These are phyloP conservation scores for Acanthococcus lagerstroemiae DNA, from an alignment of 2,888 invertebrate species.

Conservation along the genomic window DNA sequence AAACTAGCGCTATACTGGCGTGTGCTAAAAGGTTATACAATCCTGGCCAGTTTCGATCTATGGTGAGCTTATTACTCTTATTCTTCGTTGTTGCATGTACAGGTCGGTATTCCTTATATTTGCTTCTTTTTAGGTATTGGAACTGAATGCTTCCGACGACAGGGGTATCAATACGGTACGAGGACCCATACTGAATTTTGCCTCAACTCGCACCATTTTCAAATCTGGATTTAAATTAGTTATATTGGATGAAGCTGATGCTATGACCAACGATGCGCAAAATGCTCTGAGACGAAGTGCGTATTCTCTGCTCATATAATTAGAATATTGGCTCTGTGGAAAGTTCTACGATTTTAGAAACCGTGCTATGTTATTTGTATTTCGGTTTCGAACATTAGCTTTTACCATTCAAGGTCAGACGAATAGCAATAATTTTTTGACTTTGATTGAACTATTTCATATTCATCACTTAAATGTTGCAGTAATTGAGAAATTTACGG, in stretches of 20 bases:
- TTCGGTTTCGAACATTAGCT: too few relatives aligned
- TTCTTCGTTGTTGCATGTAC: background rate
- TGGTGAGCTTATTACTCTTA: slow-evolving; percentile 52
- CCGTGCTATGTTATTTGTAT: too few relatives aligned
- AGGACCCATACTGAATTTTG: slow-evolving; percentile 89
- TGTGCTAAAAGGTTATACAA: slow-evolving; percentile 87
- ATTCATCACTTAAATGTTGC: slow-evolving; percentile 41
- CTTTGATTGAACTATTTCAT: too few relatives aligned
- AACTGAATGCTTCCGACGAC: slow-evolving; percentile 96
- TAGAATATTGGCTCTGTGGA: background rate
- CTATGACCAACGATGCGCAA: slow-evolving; percentile 99
- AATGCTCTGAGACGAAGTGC: slow-evolving; percentile 90
- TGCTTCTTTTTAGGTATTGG: slow-evolving; percentile 55
- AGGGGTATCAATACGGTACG: slow-evolving; percentile 91
- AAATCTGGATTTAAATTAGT: slow-evolving; percentile 89
- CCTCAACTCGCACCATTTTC: slow-evolving; percentile 90
- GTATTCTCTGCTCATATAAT: too few relatives aligned
- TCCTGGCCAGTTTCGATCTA: slow-evolving; percentile 79
- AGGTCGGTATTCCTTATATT: background rate
- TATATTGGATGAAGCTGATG: slow-evolving; percentile 97
- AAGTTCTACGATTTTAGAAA: slow-evolving; percentile 14
- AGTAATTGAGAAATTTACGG: slow-evolving; percentile 99
- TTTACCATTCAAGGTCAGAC: too few relatives aligned
- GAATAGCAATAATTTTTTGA: too few relatives aligned
- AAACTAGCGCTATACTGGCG: slow-evolving; percentile 94